Base-by-base conservation (phyloP, 1,140 invertebrate genomes). In the Papilio aristodemus region DNA sequence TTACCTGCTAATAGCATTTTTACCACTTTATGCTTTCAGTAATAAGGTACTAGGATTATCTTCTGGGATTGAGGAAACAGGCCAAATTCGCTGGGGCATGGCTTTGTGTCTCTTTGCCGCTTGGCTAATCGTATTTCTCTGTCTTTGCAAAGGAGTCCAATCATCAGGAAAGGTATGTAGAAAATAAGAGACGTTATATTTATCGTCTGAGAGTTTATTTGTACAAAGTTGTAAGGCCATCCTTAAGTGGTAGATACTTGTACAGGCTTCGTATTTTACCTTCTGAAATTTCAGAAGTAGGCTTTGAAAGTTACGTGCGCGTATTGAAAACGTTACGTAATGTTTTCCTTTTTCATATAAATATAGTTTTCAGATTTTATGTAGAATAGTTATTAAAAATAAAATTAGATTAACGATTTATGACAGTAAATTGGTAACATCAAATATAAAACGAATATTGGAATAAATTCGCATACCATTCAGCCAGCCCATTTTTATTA, bases 101-200 rank as follows among this genome's bases (percentile, higher is more conserved):
- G 94, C 95, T 5, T 86, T 93, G 2, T 96, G 95, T 88, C 91
- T 97, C 5, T 91, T 96, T 0, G 84, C 95, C n/a, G 95, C 95
- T 57, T 97, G 96, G 96, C 79, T 95, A 50, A 94, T 97, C 46
- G 95, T 97, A 17, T 96, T 96, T 77, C 92, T 96, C 32, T 96
- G 95, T 81, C 92, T 97, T 22, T 95, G 94, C 83, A 96, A 96
- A 92, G 96, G 96, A 27, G 95, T 97, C 10, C 95, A 97, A 84
- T 96, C 95, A 72, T 96, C 96, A 22, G 96, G 96, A 80, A 97
- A 96, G 93, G 94, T 94, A 69, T 63, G 64, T 74, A 60, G 43
- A 69, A 37, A 41, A 38, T n/a, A 10, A 25, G 3, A 5, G 11
- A 19, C 43, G 1, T 0, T 8, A n/a, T 1, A 46, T 54, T 54